These are phyloP conservation scores for Leucophora obtusa DNA, from an alignment of 2,888 invertebrate genomes.

Conservation along the genomic window DNA sequence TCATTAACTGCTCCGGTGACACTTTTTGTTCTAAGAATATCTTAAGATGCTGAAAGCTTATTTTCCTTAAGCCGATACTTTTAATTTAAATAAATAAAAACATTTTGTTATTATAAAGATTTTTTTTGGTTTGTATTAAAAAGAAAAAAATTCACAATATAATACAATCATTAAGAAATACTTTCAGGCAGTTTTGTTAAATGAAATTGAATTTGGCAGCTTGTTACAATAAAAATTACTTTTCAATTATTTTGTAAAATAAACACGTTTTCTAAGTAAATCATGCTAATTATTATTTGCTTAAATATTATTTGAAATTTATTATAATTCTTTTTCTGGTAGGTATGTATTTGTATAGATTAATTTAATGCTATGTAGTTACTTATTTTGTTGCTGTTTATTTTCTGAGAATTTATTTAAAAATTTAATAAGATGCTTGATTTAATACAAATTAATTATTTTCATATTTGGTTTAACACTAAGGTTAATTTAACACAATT, in stretches of 20 bases:
- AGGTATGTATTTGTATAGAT: neutral
- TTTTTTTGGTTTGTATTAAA: neutral
- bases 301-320: neutral
- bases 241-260: neutral
- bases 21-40: no score
- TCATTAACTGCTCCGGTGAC: no score
- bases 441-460: slow-evolving; percentile 43
- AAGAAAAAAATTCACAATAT: neutral
- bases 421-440: slow-evolving; percentile 29
- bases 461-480: slow-evolving; percentile 22
- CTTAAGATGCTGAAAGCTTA: neutral
- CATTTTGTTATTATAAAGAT: no score
- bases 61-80: neutral
- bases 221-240: neutral
- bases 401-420: neutral
- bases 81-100: neutral
- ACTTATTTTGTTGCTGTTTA: slow-evolving; percentile 1
- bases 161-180: neutral
- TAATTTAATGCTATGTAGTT: neutral
- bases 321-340: neutral
- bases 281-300: neutral
- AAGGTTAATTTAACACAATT: slow-evolving; percentile 33
- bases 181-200: neutral
- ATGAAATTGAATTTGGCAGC: neutral
- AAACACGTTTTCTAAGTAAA: neutral